A percentile compares a stretch with the other conserved stretches of the same genome.
Evolutionary conservation across 2,888 invertebrate species (phyloP).

Genomic region (Cremastobaeus sp.): DNA sequence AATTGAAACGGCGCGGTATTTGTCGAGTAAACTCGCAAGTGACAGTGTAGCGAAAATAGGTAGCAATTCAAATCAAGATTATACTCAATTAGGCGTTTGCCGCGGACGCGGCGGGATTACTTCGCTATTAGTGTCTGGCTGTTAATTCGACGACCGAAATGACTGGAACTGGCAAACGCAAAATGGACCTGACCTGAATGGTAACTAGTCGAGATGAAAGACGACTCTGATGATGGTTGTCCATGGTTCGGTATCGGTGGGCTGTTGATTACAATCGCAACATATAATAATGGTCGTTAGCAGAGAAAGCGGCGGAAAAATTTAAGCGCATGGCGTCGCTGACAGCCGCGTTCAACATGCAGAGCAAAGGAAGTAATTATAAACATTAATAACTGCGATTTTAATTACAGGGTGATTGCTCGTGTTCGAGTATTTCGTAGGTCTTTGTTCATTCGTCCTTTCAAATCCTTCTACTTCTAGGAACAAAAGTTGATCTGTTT

Average conservation of each 20-base stretch:
- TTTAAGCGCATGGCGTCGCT: no score
- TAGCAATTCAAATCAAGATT: slow-evolving; percentile 56
- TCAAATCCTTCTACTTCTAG: no score
- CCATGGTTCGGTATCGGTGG: slow-evolving; percentile 7
- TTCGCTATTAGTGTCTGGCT: slow-evolving; percentile 52
- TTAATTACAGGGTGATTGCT: no score
- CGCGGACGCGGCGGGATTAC: slow-evolving; percentile 57
- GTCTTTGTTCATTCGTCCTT: no score
- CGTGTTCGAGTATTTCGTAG: no score
- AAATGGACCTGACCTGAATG: slow-evolving; percentile 35
- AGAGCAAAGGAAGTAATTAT: no score
- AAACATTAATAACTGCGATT: no score
- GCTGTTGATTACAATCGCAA: slow-evolving; percentile 40
- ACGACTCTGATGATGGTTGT: slow-evolving; percentile 30
- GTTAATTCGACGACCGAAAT: slow-evolving; percentile 47
- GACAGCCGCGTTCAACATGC: no score
- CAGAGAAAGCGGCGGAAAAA: not conserved
- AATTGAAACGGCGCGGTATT: slow-evolving; percentile 37
- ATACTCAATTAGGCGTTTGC: slow-evolving; percentile 59
- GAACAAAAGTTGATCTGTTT: no score
- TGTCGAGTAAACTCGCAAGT: slow-evolving; percentile 54
- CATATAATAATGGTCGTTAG: no score
- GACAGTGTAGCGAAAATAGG: slow-evolving; percentile 52
- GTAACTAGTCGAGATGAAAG: slow-evolving; percentile 37
- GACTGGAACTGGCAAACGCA: slow-evolving; percentile 36